Evolutionary conservation across 1,140 invertebrate species (phyloP).

Genomic region (Neotoxoptera formosana): DNA sequence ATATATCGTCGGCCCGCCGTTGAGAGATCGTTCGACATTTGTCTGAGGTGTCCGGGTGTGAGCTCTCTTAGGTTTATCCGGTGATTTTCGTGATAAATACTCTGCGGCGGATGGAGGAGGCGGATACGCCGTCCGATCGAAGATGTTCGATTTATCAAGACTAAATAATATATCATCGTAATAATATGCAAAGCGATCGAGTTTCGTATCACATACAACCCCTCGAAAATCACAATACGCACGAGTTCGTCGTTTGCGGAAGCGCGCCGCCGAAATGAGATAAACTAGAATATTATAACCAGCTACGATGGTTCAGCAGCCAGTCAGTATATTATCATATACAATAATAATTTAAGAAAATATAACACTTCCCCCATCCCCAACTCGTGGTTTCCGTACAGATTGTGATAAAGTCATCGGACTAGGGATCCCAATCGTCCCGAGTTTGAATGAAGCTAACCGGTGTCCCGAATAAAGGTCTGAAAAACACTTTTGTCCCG

Average conservation of each 20-base stretch:
- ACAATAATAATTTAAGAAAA: no score
- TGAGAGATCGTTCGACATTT: background rate
- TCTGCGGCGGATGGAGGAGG: background rate
- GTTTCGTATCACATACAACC: background rate
- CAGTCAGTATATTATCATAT: background rate
- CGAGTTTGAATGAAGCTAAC: no score
- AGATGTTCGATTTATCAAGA: background rate
- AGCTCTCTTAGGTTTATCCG: background rate
- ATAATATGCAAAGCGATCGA: background rate
- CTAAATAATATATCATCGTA: background rate
- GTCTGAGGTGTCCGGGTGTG: background rate
- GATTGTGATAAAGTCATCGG: no score
- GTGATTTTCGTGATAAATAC: constrained; percentile 1
- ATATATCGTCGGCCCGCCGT: no score
- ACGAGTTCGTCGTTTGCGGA: background rate
- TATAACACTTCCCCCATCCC: no score
- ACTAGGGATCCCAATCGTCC: no score
- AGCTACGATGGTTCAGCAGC: background rate
- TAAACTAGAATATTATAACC: background rate
- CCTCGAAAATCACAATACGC: constrained; percentile 8
- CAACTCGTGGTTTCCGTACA: background rate
- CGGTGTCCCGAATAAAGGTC: no score
- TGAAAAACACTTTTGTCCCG: no score
- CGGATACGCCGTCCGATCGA: background rate
- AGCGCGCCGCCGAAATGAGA: background rate